Base-by-base conservation (phyloP, 2,888 invertebrate species). In the Caenorhabditis uteleia region DNA sequence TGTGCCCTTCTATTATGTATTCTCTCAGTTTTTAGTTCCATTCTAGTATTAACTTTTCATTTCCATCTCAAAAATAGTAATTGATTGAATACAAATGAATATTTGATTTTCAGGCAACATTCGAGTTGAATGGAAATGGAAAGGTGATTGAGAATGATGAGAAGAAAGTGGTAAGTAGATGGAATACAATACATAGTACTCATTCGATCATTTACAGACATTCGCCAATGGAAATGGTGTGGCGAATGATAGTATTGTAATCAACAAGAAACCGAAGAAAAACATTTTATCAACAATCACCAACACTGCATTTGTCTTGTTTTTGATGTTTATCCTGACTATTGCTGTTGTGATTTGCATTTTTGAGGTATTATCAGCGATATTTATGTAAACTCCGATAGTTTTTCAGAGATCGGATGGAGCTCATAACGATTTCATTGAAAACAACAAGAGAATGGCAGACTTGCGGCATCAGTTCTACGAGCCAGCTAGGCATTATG, bases 401-500 rank as follows among this genome's bases (percentile, higher is more conserved):
- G 12, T 26, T 38, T 54, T 40, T 7, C 59, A 69, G 65, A 47
- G 48, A 46, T 65, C 65, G n/a, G 55, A 60, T 27, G 47, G 40
- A 39, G 44, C 64, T n/a, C n/a, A 51, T 2, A 38, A 49, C 27
- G 72, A 72, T 27, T 72, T 53, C 21, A 61, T 75, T 23, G 74
- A 75, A 20, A 39, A 42, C 25, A 47, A 61, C 18, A 59, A 59
- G 14, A 54, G 45, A 23, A 56, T 75, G 12, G 53, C 69, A 18
- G 49, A 66, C 25, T 45, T 74, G 21, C 59, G 73, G 33, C 68
- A 70, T 46, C 8, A 38, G n/a, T 69, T 69, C 43, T 75, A 75
- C 51, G 69, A 75, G 47, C 75, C 75, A 21, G 48, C 67, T 18
- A 48, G 73, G 31, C 60, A 69, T 39, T 65, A 61, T 44, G 59